Conservation (phyloP, 2,888 invertebrate species). For the Dioctria rufipes region DNA sequence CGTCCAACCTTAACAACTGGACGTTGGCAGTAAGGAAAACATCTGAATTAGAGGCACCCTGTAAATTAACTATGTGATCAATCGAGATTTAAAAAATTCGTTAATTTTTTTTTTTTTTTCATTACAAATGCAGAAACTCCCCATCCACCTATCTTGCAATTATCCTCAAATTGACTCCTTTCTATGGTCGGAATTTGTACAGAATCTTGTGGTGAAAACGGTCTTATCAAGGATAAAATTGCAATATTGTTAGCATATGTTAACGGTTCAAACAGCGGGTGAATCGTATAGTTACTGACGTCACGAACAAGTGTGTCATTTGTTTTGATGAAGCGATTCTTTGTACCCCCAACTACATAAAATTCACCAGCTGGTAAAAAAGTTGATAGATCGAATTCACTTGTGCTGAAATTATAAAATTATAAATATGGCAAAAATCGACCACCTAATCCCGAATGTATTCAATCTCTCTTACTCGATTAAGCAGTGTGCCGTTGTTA, state of each 20-base stretch:
- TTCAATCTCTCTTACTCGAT: background rate
- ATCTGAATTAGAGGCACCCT: background rate
- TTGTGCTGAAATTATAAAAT: background rate
- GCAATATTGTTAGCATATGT: slow-evolving; percentile 5
- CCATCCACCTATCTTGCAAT: background rate
- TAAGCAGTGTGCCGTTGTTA: background rate
- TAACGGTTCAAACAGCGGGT: background rate
- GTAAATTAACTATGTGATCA: background rate
- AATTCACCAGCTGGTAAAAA: background rate
- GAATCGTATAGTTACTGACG: background rate
- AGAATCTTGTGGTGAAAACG: background rate
- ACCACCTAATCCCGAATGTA: background rate
- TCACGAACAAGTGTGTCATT: background rate
- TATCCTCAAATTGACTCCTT: background rate
- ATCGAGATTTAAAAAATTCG: background rate
- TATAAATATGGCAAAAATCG: background rate
- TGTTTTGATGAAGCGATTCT: background rate
- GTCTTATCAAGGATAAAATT: background rate
- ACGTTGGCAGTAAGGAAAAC: background rate
- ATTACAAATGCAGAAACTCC: background rate
- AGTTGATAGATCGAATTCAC: background rate
- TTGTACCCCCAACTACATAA: background rate
- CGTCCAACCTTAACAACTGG: background rate
- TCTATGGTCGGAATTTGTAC: background rate
- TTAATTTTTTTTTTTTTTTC: background rate